Percentiles rank a stretch among this genome's conserved stretches.
phyloP scores from a whole-genome alignment of 1,140 invertebrate species.

The Manduca sexta region DNA sequence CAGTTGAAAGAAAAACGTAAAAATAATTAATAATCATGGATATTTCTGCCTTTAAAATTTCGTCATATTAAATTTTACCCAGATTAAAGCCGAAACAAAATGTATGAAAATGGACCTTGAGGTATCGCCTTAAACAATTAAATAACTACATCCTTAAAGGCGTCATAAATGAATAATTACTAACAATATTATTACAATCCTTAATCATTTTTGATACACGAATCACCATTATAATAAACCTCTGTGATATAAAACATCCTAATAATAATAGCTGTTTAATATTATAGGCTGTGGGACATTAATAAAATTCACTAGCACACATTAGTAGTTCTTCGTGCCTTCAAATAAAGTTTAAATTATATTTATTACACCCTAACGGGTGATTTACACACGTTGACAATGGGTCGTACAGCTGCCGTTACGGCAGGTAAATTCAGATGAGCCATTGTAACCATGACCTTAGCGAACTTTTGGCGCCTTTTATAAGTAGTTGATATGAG shows the following conservation, averaged over 20 bases:
- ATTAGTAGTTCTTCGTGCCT: slow-evolving; percentile 8
- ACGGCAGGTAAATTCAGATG: slow-evolving; percentile 9
- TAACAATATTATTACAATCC: slow-evolving; percentile 5
- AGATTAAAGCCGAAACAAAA: too few species aligned
- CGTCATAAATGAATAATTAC: too few species aligned
- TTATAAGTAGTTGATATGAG: slow-evolving; percentile 10
- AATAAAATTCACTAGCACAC: slow-evolving; percentile 5
- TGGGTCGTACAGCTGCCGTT: slow-evolving; percentile 44
- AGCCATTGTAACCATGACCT: slow-evolving; percentile 26
- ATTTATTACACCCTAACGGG: slow-evolving; percentile 1
- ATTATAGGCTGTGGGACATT: slow-evolving; percentile 7
- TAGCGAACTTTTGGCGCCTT: slow-evolving; percentile 33
- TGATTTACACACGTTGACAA: slow-evolving; percentile 30
- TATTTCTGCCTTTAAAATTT: too few species aligned
- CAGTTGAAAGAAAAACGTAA: too few species aligned
- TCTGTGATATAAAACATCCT: neutral
- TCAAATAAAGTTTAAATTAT: slow-evolving; percentile 7
- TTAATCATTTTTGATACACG: neutral
- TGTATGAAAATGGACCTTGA: too few species aligned
- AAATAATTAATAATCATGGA: too few species aligned
- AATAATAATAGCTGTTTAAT: slow-evolving; percentile 14
- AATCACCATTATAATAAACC: too few species aligned
- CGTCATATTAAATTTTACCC: too few species aligned
- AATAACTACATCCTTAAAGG: too few species aligned
- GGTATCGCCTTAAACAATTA: slow-evolving; percentile 10